Percentiles rank a stretch among this genome's conserved stretches.
Conservation (phyloP, 2,888 invertebrate species). For the Frankliniella intonsa region DNA sequence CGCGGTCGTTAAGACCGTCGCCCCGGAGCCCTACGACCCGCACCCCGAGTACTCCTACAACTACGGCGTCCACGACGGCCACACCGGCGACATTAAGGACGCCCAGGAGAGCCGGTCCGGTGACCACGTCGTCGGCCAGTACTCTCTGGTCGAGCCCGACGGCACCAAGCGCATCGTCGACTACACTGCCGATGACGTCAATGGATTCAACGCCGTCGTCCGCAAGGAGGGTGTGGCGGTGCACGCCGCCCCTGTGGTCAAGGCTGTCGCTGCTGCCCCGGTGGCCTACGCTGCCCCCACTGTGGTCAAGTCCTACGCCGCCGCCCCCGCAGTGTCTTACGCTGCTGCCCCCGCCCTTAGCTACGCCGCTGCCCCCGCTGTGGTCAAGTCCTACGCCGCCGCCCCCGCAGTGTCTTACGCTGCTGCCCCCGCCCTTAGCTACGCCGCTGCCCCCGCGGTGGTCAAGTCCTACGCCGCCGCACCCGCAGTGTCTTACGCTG, state of each 20-base stretch:
- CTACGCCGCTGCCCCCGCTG: constrained; percentile 33
- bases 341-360: constrained; percentile 34
- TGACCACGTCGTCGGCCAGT: constrained; percentile 54
- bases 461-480: constrained; percentile 32
- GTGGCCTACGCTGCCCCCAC: constrained; percentile 30
- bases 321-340: constrained; percentile 35
- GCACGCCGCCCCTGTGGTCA: constrained; percentile 36
- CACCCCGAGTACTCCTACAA: constrained; percentile 55
- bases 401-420: constrained; percentile 36
- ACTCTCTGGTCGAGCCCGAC: constrained; percentile 54
- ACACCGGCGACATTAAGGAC: constrained; percentile 55
- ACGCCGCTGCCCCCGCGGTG: constrained; percentile 2
- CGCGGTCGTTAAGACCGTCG: constrained; percentile 37
- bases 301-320: constrained; percentile 10
- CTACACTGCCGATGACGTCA: constrained; percentile 55
- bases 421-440: constrained; percentile 36
- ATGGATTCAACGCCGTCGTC: constrained; percentile 57
- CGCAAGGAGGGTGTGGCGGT: constrained; percentile 40
- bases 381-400: constrained; percentile 31
- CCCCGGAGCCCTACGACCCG: constrained; percentile 47
- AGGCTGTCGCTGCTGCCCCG: not conserved
- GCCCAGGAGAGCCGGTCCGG: constrained; percentile 54
- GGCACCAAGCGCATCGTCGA: constrained; percentile 54
- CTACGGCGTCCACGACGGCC: constrained; percentile 53
- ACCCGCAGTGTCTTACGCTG: constrained; percentile 26